These are phyloP conservation scores for Aplidium turbinatum DNA, from an alignment of 23 tunicate genomes.

Conservation along the genomic window DNA sequence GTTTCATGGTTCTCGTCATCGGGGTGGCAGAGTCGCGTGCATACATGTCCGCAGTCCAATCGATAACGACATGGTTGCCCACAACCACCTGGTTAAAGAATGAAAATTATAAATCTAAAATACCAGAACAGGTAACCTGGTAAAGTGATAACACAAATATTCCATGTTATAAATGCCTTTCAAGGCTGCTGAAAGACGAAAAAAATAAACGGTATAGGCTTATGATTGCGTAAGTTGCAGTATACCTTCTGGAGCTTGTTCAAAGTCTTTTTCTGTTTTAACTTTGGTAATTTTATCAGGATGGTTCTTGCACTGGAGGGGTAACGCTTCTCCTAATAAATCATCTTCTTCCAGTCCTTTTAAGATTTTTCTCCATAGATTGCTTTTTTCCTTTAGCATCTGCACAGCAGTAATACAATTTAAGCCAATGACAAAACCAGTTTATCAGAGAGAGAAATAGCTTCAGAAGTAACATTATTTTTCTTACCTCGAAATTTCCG, in stretches of 20 bases:
- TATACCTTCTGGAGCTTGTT: conserved; percentile 82
- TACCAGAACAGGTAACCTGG: too few species aligned
- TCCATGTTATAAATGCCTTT: too few species aligned
- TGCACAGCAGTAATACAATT: conserved; percentile 11
- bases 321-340: conserved; percentile 38
- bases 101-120: neutral
- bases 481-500: conserved; percentile 69
- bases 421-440: neutral
- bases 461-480: neutral
- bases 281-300: conserved; percentile 53
- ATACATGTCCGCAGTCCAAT: conserved; percentile 78
- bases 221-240: too few species aligned
- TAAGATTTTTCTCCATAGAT: conserved; percentile 64
- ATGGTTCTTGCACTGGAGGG: conserved; percentile 71
- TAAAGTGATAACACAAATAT: too few species aligned
- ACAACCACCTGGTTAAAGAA: conserved; percentile 67
- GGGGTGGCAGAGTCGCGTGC: conserved; percentile 73
- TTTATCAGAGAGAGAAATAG: neutral
- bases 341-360: conserved; percentile 38
- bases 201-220: too few species aligned
- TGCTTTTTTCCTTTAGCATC: conserved; percentile 57
- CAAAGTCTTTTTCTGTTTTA: conserved; percentile 44
- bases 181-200: too few species aligned
- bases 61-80: conserved; percentile 60
- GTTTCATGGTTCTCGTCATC: conserved; percentile 61